These are phyloP conservation scores for Nerophis lumbriciformis DNA, from an alignment of 2,113 vertebrate species.

Conservation along the genomic window DNA sequence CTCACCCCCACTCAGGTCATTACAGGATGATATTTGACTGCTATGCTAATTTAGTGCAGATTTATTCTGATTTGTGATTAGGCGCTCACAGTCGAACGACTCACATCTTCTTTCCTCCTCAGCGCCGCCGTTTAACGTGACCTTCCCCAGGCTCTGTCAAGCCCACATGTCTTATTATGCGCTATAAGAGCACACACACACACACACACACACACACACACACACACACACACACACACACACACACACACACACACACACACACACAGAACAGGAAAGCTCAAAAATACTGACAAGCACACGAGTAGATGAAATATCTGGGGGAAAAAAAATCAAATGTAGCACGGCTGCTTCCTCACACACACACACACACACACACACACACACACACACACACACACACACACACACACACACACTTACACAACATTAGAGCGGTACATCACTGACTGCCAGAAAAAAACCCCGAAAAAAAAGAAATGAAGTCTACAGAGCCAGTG, in stretches of 20 bases:
- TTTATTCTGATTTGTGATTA: constrained; percentile 45
- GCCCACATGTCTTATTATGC: constrained; percentile 62
- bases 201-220: constrained; percentile 18
- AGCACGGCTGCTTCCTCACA: constrained; percentile 1
- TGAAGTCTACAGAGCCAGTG: too few species aligned
- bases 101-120: constrained; percentile 35
- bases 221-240: not conserved
- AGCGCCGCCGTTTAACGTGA: constrained; percentile 47
- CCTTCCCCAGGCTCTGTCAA: constrained; percentile 55
- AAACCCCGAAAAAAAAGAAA: too few species aligned
- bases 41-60: constrained; percentile 23
- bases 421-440: not conserved
- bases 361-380: not conserved
- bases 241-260: constrained; percentile 8
- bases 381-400: not conserved
- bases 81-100: constrained; percentile 17
- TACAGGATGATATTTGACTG: constrained; percentile 15
- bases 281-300: constrained; percentile 28
- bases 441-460: not conserved
- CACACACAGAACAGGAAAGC: not conserved
- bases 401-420: not conserved
- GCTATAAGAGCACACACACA: constrained; percentile 28
- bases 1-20: constrained; percentile 15
- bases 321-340: not conserved
- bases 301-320: constrained; percentile 20